Evolutionary conservation across 2,113 vertebrate genomes (phyloP).

Genomic region (Dissostichus mawsoni): DNA sequence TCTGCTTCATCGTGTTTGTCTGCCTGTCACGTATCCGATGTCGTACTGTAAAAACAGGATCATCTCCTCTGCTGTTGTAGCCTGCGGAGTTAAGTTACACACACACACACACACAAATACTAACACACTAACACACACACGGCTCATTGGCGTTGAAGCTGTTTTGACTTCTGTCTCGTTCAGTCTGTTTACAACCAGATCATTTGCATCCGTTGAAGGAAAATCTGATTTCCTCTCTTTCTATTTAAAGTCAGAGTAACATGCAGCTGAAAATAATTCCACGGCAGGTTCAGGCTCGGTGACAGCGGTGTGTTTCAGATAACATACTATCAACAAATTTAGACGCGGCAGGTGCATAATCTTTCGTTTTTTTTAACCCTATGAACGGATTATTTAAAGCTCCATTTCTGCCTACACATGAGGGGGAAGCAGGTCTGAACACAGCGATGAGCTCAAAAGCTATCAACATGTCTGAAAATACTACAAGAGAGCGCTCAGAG

Average conservation of each 20-base stretch:
- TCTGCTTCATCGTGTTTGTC: slow-evolving; percentile 50
- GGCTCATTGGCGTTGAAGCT: slow-evolving; percentile 24
- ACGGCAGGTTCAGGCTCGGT: slow-evolving; percentile 8
- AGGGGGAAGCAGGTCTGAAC: neutral
- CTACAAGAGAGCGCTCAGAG: neutral
- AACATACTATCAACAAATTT: neutral
- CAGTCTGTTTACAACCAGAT: slow-evolving; percentile 40
- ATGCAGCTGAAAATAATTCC: neutral
- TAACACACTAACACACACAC: slow-evolving; percentile 9
- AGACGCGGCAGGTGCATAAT: neutral
- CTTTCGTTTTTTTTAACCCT: neutral
- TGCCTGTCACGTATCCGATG: slow-evolving; percentile 44
- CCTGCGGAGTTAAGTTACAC: slow-evolving; percentile 42
- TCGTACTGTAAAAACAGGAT: slow-evolving; percentile 62
- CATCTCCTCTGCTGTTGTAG: slow-evolving; percentile 45
- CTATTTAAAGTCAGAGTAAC: neutral
- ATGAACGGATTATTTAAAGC: slow-evolving; percentile 30
- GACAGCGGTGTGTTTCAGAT: neutral
- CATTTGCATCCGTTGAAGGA: slow-evolving; percentile 28
- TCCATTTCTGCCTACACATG: neutral
- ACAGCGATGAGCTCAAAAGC: neutral
- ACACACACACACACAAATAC: slow-evolving; percentile 29
- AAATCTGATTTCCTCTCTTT: no score
- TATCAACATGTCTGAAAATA: neutral
- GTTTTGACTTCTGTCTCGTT: slow-evolving; percentile 56